Evolutionary conservation across 2,113 vertebrate species (phyloP), one percentile per base, ranked within the genome.

Genomic region (Oncorhynchus tshawytscha): DNA sequence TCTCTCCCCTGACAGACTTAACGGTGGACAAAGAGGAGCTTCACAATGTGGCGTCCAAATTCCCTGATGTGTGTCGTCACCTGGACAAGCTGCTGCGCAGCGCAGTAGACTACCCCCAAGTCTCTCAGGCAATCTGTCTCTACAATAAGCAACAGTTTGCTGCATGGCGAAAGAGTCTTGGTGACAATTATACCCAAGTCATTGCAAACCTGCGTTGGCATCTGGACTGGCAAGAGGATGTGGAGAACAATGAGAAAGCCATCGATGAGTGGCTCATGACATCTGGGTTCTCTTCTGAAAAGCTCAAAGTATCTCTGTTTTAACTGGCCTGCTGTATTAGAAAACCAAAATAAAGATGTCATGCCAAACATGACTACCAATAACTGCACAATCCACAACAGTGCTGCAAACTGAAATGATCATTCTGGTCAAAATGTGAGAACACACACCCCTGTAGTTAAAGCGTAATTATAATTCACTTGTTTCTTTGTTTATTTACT

Each of bases 121-220:
- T 99, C 78, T 97, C 98, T 60, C 81, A 89, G 25, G 67, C 78
- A 70, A 97, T 99, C 68, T 94, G 93, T 9, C 76, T 82, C 1
- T 99, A 99, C 84, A 99, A 97, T 90, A 97, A 94, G 83, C 85
- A 92, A 64, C 82, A 94, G 79, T 99, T 99, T 83, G 67, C 87
- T 74, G 88, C 67, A 0, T 99, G 98, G 98, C 95, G 91, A 73
- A 75, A 88, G 73, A 95, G 89, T 78, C 18, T 95, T 72, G 95
- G 95, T 20, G 87, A 82, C 34, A 95, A 96, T 89, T 99, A 98
- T 82, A 95, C 95, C 66, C 86, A 88, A 54, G 84, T 93, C 64
- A 96, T 99, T 80, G 95, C 94, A 20, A 94, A 95, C 78, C 95
- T 99, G 31, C 93, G 98, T 66, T 99, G 97, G 98, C 94, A 97